A percentile compares a stretch with the other conserved stretches of the same genome.
Conservation (phyloP, 2,888 invertebrate species). For the Cybosia mesomella region DNA sequence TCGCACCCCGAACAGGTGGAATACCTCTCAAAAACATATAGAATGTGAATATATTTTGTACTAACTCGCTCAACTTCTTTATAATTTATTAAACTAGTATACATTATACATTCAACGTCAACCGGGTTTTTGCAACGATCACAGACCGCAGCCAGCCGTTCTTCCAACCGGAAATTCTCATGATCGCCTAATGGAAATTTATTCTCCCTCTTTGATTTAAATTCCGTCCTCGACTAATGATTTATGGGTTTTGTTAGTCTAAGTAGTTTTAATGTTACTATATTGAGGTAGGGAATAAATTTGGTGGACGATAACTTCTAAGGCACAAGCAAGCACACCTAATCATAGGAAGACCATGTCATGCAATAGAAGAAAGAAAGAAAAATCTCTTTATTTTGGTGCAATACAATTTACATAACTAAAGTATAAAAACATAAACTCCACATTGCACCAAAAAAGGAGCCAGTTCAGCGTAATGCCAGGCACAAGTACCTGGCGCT, state of each 20-base stretch:
- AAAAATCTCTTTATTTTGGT: no score
- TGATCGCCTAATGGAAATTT: conserved; percentile 65
- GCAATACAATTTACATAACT: no score
- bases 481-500: no score
- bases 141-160: conserved; percentile 37
- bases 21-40: no score
- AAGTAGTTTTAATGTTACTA: conserved; percentile 30
- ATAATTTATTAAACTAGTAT: conserved; percentile 4
- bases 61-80: not conserved
- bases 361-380: no score
- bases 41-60: conserved; percentile 2
- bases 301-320: not conserved
- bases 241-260: conserved; percentile 53
- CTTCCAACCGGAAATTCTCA: conserved; percentile 53
- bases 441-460: no score
- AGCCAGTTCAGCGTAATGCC: no score
- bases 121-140: conserved; percentile 42
- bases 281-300: conserved; percentile 3
- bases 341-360: not conserved
- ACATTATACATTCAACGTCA: conserved; percentile 32
- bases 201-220: conserved; percentile 64
- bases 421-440: no score
- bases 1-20: no score
- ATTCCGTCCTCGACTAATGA: conserved; percentile 57
- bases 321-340: not conserved